These are phyloP conservation scores for Lepisosteus oculatus DNA, from an alignment of 2,113 vertebrate species.

Conservation along the genomic window DNA sequence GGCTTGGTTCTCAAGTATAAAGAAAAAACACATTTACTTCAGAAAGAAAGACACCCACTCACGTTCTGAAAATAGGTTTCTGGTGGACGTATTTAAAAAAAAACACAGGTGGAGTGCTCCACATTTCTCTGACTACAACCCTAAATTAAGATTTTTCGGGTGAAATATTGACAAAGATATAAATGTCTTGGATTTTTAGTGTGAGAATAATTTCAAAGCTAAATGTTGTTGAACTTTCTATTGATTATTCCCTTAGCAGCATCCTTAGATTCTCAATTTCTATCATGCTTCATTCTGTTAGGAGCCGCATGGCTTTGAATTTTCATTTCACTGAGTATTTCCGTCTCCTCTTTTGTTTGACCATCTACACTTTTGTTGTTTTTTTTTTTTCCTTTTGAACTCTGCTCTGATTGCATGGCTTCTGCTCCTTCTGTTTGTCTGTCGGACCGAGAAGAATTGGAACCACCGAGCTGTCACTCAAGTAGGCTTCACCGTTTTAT, in stretches of 20 bases:
- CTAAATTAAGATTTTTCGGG: not conserved
- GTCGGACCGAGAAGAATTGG: slow-evolving; percentile 71
- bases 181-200: not conserved
- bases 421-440: slow-evolving; percentile 60
- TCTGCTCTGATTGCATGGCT: slow-evolving; percentile 68
- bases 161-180: no score
- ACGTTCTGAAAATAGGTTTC: slow-evolving; percentile 10
- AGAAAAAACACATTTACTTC: not conserved
- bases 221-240: no score
- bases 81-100: not conserved
- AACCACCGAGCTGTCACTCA: slow-evolving; percentile 76
- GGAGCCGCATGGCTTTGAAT: not conserved
- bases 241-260: no score
- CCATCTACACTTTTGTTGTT: slow-evolving; percentile 27
- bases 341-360: slow-evolving; percentile 41
- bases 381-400: slow-evolving; percentile 53
- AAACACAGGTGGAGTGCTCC: no score
- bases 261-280: no score
- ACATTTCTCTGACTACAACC: no score
- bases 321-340: slow-evolving; percentile 47
- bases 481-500: slow-evolving; percentile 61
- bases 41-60: slow-evolving; percentile 7
- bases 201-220: not conserved
- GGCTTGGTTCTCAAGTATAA: not conserved
- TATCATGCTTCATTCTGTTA: no score